Evolutionary conservation across 53 echinoderm and acorn worm species (phyloP).

Genomic region (Hippasteria phrygiana): DNA sequence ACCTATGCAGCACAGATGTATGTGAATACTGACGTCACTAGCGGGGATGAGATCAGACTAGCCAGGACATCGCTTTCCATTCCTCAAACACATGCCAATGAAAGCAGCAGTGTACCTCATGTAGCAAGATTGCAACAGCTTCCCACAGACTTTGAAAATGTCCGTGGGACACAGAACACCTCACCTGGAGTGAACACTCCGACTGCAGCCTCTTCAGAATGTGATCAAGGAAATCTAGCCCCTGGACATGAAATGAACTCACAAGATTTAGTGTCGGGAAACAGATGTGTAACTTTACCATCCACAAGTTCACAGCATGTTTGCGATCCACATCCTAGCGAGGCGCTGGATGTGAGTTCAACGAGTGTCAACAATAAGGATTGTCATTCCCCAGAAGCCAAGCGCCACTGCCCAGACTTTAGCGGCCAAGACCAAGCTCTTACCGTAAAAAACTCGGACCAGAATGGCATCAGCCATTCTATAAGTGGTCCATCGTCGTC

Average conservation of each 20-base stretch:
- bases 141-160: neutral
- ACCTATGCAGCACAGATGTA: slow-evolving; percentile 16
- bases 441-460: neutral
- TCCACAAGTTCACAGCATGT: slow-evolving; percentile 41
- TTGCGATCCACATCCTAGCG: neutral
- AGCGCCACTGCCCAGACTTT: slow-evolving; percentile 49
- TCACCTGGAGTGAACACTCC: neutral
- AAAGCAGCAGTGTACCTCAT: neutral
- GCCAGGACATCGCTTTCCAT: slow-evolving; percentile 35
- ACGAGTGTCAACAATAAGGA: slow-evolving; percentile 1
- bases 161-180: neutral
- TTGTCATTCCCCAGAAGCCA: slow-evolving; percentile 54
- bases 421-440: neutral
- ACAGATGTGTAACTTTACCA: neutral
- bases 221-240: slow-evolving; percentile 2
- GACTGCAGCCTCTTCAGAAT: neutral
- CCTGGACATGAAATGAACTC: neutral
- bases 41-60: slow-evolving; percentile 41
- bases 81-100: neutral
- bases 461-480: neutral
- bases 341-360: neutral
- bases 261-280: slow-evolving; percentile 13
- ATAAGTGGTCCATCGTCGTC: neutral
- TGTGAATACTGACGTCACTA: slow-evolving; percentile 49
- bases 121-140: slow-evolving; percentile 48